Base-by-base conservation (phyloP, 2,797 vertebrate species). In the Periophthalmus magnuspinnatus region DNA sequence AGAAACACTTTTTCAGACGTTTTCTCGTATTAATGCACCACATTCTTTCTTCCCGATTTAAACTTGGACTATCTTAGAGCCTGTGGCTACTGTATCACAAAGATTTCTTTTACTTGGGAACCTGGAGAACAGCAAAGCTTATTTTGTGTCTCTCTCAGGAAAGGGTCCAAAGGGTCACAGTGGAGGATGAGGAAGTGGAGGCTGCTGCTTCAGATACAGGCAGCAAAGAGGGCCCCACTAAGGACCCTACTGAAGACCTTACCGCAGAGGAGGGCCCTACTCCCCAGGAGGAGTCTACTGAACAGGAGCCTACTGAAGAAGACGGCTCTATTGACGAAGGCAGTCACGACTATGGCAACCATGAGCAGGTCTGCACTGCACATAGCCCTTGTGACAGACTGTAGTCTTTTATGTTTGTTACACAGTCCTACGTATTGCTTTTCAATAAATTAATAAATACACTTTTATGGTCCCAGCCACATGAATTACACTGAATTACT, bases 161-260 rank as follows among this genome's bases (percentile, higher is more conserved):
- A 33, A 78, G 50, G 22, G 60, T 83, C 52, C 79, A 82, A 16
- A n/a, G 71, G 0, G 80, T 89, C 32, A 9, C 81, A 1, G 79
- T 89, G 76, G 89, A 88, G 70, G 77, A 91, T 61, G 90, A 91
- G 55, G 78, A 74, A 0, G 3, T 84, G 32, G 85, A 89, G 50
- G 38, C 17, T 68, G 77, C 57, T 22, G 66, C 52, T 72, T 74
- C 64, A 69, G 80, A 81, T 0, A 77, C 36, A 41, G 82, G 88
- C 2, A 75, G 83, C 0, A 75, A 67, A 0, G 74, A 83, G 0
- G 83, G 85, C 63, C 79, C 81, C 0, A 84, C 22, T 5, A 19
- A 52, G 7, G 19, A 6, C 2, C 6, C 19, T n/a, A 9, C 19
- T 9, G 50, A 52, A 9, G 19, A 50, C n/a, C 28, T 28, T 28